Base-by-base conservation (phyloP, 2,888 invertebrate genomes). In the Tuberolachnus salignus region DNA sequence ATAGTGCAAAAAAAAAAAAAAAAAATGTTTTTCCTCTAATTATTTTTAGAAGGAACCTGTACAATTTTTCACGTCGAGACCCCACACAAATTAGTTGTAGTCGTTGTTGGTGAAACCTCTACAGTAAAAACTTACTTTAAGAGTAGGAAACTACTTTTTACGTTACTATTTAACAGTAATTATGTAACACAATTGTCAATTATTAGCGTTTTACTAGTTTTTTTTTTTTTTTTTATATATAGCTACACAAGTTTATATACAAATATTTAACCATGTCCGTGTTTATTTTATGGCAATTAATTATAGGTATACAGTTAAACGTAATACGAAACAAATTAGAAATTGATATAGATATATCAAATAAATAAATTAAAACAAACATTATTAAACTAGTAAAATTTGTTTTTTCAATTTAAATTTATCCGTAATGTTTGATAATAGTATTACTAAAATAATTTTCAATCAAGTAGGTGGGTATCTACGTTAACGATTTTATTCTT, bases 241-340 rank as follows among this genome's bases (percentile, higher is more conserved):
- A 64, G n/a, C n/a, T n/a, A 11, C 49, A n/a, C 16, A 19, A 16
- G 49, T 59, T 59, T 26, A 34, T 16, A 66, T 51, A 26, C 3
- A 67, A n/a, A 26, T 51, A 14, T 51, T 51, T 46, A 19, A 34
- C n/a, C 10, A 26, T n/a, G n/a, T 51, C 13, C n/a, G 13, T 19
- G 67, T 8, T 51, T 19, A 70, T 70, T 57, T 55, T 23, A 70
- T 57, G 21, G n/a, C 44, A 44, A 42, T 49, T 51, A 49, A 51
- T 70, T 44, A 44, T 53, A 53, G 19, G 51, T n/a, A 53, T 16
- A 19, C 19, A 53, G 3, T 44, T 44, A 23, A 42, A 55, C 21
- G 55, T 55, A 44, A 16, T 42, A 66, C 3, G 6, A 49, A 66
- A 67, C 13, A 66, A 63, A 44, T 19, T 14, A 64, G 14, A 46